Conservation (phyloP, 2,113 vertebrate genomes). For the Pogona vitticeps region DNA sequence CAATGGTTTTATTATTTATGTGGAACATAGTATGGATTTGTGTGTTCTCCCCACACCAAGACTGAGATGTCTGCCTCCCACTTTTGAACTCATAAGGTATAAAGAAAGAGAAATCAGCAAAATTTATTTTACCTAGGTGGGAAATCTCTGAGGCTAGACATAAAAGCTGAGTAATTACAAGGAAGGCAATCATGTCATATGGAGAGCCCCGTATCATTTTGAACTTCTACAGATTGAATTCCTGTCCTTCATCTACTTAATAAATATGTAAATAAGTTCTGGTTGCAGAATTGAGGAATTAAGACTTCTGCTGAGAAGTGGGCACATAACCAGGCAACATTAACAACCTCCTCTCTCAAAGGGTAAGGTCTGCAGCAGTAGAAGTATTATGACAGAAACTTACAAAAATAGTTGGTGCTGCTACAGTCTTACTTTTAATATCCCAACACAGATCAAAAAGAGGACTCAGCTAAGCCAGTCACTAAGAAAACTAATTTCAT, state of each 20-base stretch:
- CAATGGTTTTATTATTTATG: background rate
- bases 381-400: conserved; percentile 62
- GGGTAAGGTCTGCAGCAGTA: conserved; percentile 40
- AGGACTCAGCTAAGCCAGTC: conserved; percentile 80
- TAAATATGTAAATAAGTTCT: conserved; percentile 57
- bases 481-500: conserved; percentile 88
- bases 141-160: background rate
- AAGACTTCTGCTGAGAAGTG: conserved; percentile 33
- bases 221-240: background rate
- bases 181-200: background rate
- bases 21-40: background rate
- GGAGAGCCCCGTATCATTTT: conserved; percentile 20
- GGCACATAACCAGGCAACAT: conserved; percentile 24
- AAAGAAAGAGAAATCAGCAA: conserved; percentile 27
- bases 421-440: conserved; percentile 74
- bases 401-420: conserved; percentile 67
- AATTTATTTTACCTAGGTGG: background rate
- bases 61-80: background rate
- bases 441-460: conserved; percentile 78
- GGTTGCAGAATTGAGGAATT: conserved; percentile 38
- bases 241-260: conserved; percentile 34
- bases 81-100: conserved; percentile 5
- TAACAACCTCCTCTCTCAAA: conserved; percentile 46
- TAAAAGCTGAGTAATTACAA: background rate
- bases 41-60: background rate